Conservation (phyloP, 2,113 vertebrate species). For the Cyphomyrus plagiostoma region DNA sequence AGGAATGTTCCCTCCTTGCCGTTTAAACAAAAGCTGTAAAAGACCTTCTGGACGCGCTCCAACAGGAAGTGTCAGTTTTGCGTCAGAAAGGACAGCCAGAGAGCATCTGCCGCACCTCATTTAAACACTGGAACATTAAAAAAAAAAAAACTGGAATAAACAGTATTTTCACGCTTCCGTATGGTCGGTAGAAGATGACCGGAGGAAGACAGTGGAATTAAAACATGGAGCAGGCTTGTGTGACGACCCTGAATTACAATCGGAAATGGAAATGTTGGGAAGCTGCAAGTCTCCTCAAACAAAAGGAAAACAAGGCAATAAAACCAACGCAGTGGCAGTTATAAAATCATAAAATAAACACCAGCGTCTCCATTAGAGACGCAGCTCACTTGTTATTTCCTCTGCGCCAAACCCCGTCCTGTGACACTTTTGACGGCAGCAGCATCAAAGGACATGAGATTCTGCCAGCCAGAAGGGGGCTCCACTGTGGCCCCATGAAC, state of each 20-base stretch:
- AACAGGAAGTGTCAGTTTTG: slow-evolving; percentile 50
- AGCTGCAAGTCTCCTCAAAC: background rate
- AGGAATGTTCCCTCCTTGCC: slow-evolving; percentile 40
- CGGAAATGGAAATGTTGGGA: background rate
- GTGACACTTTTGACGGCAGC: background rate
- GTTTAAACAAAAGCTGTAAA: slow-evolving; percentile 51
- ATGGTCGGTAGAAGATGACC: background rate
- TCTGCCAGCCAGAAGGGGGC: background rate
- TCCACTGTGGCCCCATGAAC: background rate
- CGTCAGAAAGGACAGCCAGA: slow-evolving; percentile 51
- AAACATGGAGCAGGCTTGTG: background rate
- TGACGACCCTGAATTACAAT: background rate
- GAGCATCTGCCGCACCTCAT: slow-evolving; percentile 41
- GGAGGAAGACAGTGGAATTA: background rate
- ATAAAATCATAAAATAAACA: background rate
- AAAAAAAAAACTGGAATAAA: background rate
- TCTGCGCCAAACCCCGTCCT: background rate
- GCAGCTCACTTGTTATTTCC: background rate
- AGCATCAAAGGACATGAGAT: background rate
- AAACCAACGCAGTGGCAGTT: background rate
- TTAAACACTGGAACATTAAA: slow-evolving; percentile 24
- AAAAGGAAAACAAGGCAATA: slow-evolving; percentile 1
- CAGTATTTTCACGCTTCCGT: background rate
- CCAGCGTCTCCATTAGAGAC: background rate
- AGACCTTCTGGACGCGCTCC: slow-evolving; percentile 45